phyloP scores from a whole-genome alignment of 2,888 invertebrate species.

The Hipparchia sbordonii region DNA sequence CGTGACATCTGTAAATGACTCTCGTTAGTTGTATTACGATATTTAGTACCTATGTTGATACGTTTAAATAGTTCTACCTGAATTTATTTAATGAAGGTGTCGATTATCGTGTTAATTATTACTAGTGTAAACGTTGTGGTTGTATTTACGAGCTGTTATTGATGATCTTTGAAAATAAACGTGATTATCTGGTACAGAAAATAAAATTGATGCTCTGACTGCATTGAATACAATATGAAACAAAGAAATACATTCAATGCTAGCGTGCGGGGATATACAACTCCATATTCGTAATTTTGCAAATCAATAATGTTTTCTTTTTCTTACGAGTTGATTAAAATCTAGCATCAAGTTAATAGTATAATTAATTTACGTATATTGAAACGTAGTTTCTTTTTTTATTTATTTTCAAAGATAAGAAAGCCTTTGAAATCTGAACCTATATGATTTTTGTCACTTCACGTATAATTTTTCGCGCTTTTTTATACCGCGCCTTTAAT shows the following conservation, averaged over 20 bases:
- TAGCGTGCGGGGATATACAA: too few relatives aligned
- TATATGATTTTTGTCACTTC: too few relatives aligned
- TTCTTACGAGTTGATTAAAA: too few relatives aligned
- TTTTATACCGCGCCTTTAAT: too few relatives aligned
- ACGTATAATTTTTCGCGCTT: too few relatives aligned
- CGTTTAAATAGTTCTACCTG: slow-evolving; percentile 12
- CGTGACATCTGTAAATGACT: slow-evolving; percentile 46
- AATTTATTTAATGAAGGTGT: slow-evolving; percentile 21
- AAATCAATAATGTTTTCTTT: too few relatives aligned
- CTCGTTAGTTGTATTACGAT: slow-evolving; percentile 37
- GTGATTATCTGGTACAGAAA: neutral
- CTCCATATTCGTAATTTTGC: too few relatives aligned
- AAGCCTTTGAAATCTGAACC: too few relatives aligned
- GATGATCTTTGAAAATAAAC: neutral
- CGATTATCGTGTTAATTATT: slow-evolving; percentile 15
- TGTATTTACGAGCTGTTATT: neutral
- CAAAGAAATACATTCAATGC: neutral
- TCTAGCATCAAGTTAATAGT: neutral
- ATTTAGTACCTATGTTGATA: slow-evolving; percentile 27
- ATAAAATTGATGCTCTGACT: neutral
- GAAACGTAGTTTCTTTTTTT: neutral
- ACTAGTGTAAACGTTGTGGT: neutral
- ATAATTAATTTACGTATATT: neutral
- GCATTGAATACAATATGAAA: neutral
- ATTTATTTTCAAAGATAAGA: too few relatives aligned